phyloP scores from a whole-genome alignment of 2,113 vertebrate species.

The Lagopus muta region DNA sequence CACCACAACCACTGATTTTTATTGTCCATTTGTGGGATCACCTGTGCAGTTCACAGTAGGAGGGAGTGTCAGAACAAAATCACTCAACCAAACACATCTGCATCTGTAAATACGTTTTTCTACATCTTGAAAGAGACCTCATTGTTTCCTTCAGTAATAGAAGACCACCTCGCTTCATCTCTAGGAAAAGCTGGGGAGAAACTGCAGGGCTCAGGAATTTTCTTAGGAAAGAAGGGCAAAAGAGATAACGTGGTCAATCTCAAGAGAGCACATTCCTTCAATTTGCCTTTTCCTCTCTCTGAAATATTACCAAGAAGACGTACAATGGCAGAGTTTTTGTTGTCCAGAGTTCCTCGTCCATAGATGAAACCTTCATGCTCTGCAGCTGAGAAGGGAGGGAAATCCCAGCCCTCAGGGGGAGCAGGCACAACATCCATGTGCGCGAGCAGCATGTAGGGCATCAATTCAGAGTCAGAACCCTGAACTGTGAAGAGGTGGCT shows the following conservation, averaged over 20 bases:
- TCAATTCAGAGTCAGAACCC: conserved; percentile 80
- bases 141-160: not conserved
- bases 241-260: accelerated
- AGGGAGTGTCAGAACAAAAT: not conserved
- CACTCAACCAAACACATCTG: not conserved
- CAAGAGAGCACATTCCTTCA: not conserved
- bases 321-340: conserved; percentile 91
- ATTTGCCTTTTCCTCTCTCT: not conserved
- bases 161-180: not conserved
- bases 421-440: conserved; percentile 96
- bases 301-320: not conserved
- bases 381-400: conserved; percentile 91
- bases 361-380: conserved; percentile 92
- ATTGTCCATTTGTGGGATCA: not conserved
- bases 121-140: not conserved
- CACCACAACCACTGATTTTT: not conserved
- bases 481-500: conserved; percentile 89
- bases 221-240: not conserved
- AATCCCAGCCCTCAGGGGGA: conserved; percentile 86
- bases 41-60: not conserved
- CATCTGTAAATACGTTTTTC: not conserved
- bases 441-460: conserved; percentile 91
- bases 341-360: conserved; percentile 91
- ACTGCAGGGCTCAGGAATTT: not conserved
- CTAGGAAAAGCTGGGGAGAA: not conserved